Evolutionary conservation across 2,888 invertebrate genomes (phyloP), one percentile per base, ranked within the genome.

Genomic region (Dasypolia templi): DNA sequence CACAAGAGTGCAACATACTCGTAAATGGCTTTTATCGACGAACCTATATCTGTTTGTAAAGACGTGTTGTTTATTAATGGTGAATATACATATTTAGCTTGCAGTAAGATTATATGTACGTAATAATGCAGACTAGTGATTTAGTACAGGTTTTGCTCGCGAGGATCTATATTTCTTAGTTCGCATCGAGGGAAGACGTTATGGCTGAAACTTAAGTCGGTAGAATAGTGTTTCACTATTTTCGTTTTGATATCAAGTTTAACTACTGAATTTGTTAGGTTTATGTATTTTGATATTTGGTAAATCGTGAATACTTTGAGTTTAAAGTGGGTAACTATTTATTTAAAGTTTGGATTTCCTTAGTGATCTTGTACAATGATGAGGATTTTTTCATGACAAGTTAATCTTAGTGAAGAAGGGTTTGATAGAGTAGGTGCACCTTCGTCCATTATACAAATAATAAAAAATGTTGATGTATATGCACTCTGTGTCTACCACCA

Each of bases 101-200:
- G 91, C 90, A 81, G 85, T 87, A 81, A 86, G 89, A 89, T 91
- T 89, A 91, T 90, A 89, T 90, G 88, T 91, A 89, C 88, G 92
- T 94, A 94, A 94, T 95, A 95, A 94, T 93, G 91, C 91, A 93
- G 93, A 93, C 93, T 94, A 94, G 94, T 95, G 95, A 95, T 95
- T 95, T 95, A 95, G 92, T 95, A 94, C 94, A 94, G 94, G 95
- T 94, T 95, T 96, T 93, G 94, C 94, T 94, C 92, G 92, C 93
- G 89, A 92, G 92, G 92, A 94, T 95, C 94, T 95, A 96, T 95
- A 95, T 95, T 95, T 95, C 95, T 95, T 94, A 93, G 94, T 95
- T 95, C 95, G 92, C 94, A 94, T 95, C 93, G 94, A 94, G 94
- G 93, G 92, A 95, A 94, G 95, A 95, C 94, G 94, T 95, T 95